These are phyloP conservation scores for Aethes cnicana DNA, from an alignment of 2,888 invertebrate genomes.

Conservation along the genomic window DNA sequence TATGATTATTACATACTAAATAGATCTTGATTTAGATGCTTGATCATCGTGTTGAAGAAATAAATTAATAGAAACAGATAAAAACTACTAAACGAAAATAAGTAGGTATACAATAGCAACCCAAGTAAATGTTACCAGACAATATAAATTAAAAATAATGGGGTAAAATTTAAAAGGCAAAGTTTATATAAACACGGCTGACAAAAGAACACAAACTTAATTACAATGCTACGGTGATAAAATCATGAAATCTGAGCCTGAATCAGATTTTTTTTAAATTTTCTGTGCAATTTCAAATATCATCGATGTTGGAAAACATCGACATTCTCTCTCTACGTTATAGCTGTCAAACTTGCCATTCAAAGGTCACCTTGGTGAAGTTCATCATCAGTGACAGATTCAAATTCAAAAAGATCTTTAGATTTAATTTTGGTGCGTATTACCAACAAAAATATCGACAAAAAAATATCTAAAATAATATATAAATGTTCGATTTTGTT, in stretches of 20 bases:
- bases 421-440: slow-evolving; percentile 54
- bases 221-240: no score
- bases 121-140: background rate
- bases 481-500: background rate
- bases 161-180: background rate
- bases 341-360: slow-evolving; percentile 42
- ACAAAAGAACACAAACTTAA: no score
- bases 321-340: no score
- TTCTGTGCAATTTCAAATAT: no score
- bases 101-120: slow-evolving; percentile 7
- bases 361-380: slow-evolving; percentile 79
- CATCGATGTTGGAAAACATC: no score
- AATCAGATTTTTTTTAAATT: no score
- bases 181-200: no score
- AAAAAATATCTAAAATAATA: background rate
- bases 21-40: no score
- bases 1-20: no score
- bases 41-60: no score
- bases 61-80: slow-evolving; percentile 15
- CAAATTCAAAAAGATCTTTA: slow-evolving; percentile 48
- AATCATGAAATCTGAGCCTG: no score
- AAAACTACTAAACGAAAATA: slow-evolving; percentile 2
- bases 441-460: slow-evolving; percentile 14
- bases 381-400: slow-evolving; percentile 58
- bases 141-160: background rate